Base-by-base conservation (phyloP, 2,113 vertebrate genomes). In the Protobothrops flavoviridis region DNA sequence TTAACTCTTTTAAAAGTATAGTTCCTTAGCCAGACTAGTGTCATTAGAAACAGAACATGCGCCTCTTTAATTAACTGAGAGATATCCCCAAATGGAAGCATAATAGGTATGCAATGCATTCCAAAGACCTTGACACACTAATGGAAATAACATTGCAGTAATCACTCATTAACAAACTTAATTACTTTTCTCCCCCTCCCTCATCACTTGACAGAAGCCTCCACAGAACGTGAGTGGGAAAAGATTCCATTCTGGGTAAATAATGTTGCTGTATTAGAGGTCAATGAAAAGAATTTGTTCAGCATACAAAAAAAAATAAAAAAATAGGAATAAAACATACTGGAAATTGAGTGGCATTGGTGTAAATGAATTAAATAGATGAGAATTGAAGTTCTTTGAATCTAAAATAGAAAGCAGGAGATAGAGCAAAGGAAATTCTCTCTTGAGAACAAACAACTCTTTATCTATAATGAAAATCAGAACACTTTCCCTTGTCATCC, bases 401-500 rank as follows among this genome's bases (percentile, higher is more conserved):
- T 94, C 50, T 94, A 94, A 94, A 96, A 92, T 94, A 91, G 50
- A 93, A 92, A 96, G 94, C 20, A 23, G 64, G 92, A 96, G 92
- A 93, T 94, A 95, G 2, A 93, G 64, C 90, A 91, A 97, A 93
- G 26, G n/a, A 87, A 94, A 94, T 96, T 95, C 88, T 88, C 81
- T 93, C 93, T 89, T 94, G 94, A 96, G 90, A 93, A 89, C 92
- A 96, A 95, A 96, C 48, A 95, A 95, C 88, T 91, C 17, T 69
- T 94, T 97, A 97, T 97, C 97, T 98, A 95, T 97, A 98, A 97
- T 97, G 97, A 97, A 96, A 97, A 98, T 98, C 97, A 96, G 93
- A 96, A 95, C 94, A 85, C 94, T 97, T 95, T 97, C 94, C 94
- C 93, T 56, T 50, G 55, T 93, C 45, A n/a, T 96, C 93, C 29